Evolutionary conservation across 2,888 invertebrate species (phyloP), one percentile per base, ranked within the genome.

Genomic region (Agriopis aurantiaria): DNA sequence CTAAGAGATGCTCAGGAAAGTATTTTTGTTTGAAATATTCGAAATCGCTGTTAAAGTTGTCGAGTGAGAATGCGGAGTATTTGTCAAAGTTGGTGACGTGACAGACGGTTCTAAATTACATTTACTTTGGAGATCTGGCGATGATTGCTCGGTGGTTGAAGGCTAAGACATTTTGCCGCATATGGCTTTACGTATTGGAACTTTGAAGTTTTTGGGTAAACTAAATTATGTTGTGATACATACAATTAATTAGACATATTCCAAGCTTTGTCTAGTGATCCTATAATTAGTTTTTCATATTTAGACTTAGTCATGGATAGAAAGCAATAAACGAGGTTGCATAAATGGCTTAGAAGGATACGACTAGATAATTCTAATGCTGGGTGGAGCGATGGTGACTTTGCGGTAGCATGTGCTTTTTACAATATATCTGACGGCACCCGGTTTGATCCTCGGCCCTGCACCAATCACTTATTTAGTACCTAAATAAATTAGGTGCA

Each of bases 1-100:
- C 84, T 71, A 78, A 81, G 76, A 72, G 60, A 10, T 40, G 59
- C 49, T 60, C 41, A 45, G 72, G 70, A 69, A 75, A 85, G 85
- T 90, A 90, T 91, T 91, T 88, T 81, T 75, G 85, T 84, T 82
- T 78, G 77, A 82, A 83, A 84, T 83, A 82, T 75, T 73, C 68
- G 80, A 77, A 74, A 80, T 79, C 76, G 75, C 80, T 81, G 80
- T 78, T 77, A 79, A 78, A 75, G 71, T 78, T 80, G 80, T 78
- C 73, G 69, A 66, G 71, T 72, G 63, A 73, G 82, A 85, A 87
- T 85, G 85, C 73, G 61, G 78, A 73, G 88, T 82, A 88, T 88
- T 83, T 83, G 82, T 85, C 83, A 81, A 75, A 79, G 77, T 83
- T 80, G 49, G 56, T 57, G 62, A 85, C 83, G 67, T 82, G 84